Evolutionary conservation across 2,113 vertebrate genomes (phyloP), one percentile per base, ranked within the genome.

Genomic region (Otocyon megalotis): DNA sequence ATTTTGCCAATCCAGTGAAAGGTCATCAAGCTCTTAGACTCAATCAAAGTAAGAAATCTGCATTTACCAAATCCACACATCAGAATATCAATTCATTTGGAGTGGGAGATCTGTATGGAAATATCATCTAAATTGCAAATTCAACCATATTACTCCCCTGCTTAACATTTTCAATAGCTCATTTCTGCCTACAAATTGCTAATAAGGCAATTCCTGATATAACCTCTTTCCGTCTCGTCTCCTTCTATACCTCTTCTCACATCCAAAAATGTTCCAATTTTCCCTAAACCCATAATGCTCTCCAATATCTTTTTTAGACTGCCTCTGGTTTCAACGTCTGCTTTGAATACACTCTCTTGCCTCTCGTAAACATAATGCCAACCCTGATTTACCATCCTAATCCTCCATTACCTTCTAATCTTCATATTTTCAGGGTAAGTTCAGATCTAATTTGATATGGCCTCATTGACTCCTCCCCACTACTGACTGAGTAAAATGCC

Each of bases 101-200:
- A 94, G 62, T 80, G 56, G 56, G 71, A 74, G 48, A 84, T 62
- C 79, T 77, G 54, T 74, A 95, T 84, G 88, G 79, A 92, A 97
- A 90, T 92, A 76, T 79, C 79, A 95, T 96, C 87, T 93, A 83
- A 93, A 95, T 96, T 97, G 90, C 90, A 95, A 93, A 97, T 93
- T 72, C 48, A 83, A 84, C 81, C 60, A 62, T 77, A 56, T 74
- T 67, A 85, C 87, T 96, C 65, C 93, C 37, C 90, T 97, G 95
- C 90, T 89, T 93, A 76, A 76, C 72, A 90, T 92, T 96, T 90
- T 81, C 83, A 89, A 53, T 72, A 72, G 90, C 79, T 95, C 77
- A n/a, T 72, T 88, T 85, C 95, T 90, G 79, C 83, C 97, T 79
- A 83, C 92, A 96, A 74, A 83, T 89, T 92, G 89, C 94, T 97